These are phyloP conservation scores for Scaptomyza caliginosa DNA, from an alignment of 2,888 invertebrate species.

Conservation along the genomic window DNA sequence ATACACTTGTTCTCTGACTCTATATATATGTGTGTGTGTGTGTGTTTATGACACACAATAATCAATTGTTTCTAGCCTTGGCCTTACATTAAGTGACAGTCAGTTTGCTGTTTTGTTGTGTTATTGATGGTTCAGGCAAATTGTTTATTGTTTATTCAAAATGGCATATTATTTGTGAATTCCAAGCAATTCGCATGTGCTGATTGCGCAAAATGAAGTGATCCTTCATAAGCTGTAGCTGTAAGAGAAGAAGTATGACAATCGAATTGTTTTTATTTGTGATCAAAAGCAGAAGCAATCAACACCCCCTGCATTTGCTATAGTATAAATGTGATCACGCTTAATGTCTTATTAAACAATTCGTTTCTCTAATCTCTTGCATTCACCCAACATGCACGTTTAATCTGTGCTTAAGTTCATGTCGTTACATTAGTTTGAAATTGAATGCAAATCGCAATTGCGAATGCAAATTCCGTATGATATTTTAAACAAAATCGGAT, in stretches of 20 bases:
- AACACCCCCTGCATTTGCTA: too few species aligned
- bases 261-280: neutral
- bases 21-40: conserved; percentile 7
- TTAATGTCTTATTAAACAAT: conserved; percentile 14
- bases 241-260: neutral
- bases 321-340: too few species aligned
- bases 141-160: conserved; percentile 72
- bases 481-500: conserved; percentile 68
- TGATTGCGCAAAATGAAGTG: conserved; percentile 62
- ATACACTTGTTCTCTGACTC: conserved; percentile 28
- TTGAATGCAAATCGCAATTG: conserved; percentile 42
- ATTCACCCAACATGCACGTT: neutral
- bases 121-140: conserved; percentile 67
- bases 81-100: conserved; percentile 36
- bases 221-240: neutral
- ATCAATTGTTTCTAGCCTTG: conserved; percentile 75
- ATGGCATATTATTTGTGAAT: conserved; percentile 71
- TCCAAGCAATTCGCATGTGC: conserved; percentile 69
- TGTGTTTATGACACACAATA: conserved; percentile 76
- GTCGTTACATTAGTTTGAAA: conserved; percentile 17
- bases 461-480: conserved; percentile 67
- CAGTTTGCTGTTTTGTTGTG: conserved; percentile 3
- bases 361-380: conserved; percentile 8
- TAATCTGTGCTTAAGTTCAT: conserved; percentile 40
- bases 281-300: neutral